Base-by-base conservation (phyloP, 2,888 invertebrate species). In the Drosophila diplacantha region DNA sequence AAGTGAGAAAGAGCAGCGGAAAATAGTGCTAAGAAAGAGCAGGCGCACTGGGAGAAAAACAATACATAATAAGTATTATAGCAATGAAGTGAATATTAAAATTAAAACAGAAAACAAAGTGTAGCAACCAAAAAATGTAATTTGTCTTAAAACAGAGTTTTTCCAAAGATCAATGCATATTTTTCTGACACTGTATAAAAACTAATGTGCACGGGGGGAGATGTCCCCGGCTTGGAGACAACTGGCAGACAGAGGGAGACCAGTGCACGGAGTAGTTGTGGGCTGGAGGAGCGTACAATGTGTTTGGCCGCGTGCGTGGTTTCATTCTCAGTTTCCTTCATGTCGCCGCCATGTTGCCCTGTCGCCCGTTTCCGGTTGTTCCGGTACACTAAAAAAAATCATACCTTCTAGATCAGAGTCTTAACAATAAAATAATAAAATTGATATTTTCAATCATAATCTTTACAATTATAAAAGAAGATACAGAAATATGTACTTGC, bases 231-330 rank as follows among this genome's bases (percentile, higher is more conserved):
- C 32, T 24, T 2, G 18, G 20, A 59, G 58, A 58, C 59, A 22
- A 22, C 35, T 35, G 29, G 60, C 58, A 58, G 58, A 58, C 58
- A 58, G 43, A 24, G 35, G 58, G 31, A 59, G 43, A 59, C 58
- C 59, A 58, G 43, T 35, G 43, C 41, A 43, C 29, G 59, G 58
- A 58, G 41, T 18, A 18, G 35, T 29, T 29, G 26, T 18, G 35
- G 26, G 39, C 26, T 14, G 22, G 41, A 34, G 29, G 29, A 37
- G 35, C 35, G 35, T 39, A 50, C 60, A 60, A 63, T 63, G 50
- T 60, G 60, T 62, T 39, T 60, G 62, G 34, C 60, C 35, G 60
- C 60, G 64, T 61, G 60, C 61, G 64, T 61, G 61, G 61, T 61
- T 61, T 64, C 61, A 64, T 64, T 63, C 64, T 64, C 53, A 22